Percentiles rank a stretch among this genome's conserved stretches.
Conservation (phyloP, 1,140 invertebrate species). For the Drosophila grimshawi region DNA sequence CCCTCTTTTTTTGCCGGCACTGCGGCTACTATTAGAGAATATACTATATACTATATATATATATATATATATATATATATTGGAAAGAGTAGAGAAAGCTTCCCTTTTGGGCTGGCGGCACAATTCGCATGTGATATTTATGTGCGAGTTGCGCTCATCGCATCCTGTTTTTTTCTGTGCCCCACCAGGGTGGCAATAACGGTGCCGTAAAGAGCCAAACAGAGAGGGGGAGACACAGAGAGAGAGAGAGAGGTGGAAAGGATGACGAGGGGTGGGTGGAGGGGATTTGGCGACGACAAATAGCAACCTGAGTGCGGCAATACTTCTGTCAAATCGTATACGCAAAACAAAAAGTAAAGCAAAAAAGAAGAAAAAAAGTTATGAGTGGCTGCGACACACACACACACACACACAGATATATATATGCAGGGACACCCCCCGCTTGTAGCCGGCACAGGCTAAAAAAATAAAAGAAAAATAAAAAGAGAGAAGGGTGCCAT, state of each 20-base stretch:
- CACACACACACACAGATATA: conserved; percentile 5
- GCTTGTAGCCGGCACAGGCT: neutral
- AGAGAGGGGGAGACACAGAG: conserved; percentile 14
- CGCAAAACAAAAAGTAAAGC: conserved; percentile 19
- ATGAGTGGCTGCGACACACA: conserved; percentile 43
- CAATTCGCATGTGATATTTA: conserved; percentile 59
- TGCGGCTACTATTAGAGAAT: conserved; percentile 52
- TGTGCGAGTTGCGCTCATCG: conserved; percentile 58
- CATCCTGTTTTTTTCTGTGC: no score
- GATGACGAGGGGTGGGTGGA: neutral
- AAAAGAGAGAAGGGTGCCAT: conserved; percentile 50
- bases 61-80: conserved; percentile 12
- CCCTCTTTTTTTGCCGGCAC: conserved; percentile 78
- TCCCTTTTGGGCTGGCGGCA: conserved; percentile 28
- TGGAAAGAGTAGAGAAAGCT: conserved; percentile 16
- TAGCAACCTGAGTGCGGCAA: conserved; percentile 70
- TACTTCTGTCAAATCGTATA: conserved; percentile 77
- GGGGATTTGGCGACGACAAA: conserved; percentile 66
- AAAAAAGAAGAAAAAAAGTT: conserved; percentile 44
- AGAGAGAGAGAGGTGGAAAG: neutral
- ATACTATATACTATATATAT: conserved; percentile 38
- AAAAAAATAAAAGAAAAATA: neutral
- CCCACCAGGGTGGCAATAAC: no score
- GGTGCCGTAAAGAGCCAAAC: no score
- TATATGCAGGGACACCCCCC: no score